phyloP scores from a whole-genome alignment of 2,888 invertebrate species.

The Lycocerus yunnanus region DNA sequence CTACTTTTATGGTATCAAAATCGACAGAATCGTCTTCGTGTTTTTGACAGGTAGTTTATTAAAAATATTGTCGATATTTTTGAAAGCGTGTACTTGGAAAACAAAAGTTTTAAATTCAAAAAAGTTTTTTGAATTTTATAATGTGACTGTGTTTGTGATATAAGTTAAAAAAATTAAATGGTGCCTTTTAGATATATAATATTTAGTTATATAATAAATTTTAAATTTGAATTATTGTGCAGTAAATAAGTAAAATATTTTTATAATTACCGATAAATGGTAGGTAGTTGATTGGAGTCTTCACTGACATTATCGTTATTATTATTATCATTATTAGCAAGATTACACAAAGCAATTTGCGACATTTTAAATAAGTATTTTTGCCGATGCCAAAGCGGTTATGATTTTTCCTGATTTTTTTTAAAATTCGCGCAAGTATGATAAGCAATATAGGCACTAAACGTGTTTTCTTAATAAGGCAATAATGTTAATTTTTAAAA shows the following conservation, averaged over 20 bases:
- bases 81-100: neutral
- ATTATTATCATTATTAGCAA: conserved; percentile 64
- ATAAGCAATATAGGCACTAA: conserved; percentile 25
- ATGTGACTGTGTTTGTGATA: neutral
- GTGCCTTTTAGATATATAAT: neutral
- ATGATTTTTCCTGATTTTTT: conserved; percentile 4
- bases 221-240: neutral
- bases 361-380: conserved; percentile 62
- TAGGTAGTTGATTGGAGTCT: conserved; percentile 83
- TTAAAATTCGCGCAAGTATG: neutral
- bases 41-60: neutral
- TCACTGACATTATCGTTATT: conserved; percentile 83
- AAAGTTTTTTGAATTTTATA: neutral
- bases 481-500: conserved; percentile 22
- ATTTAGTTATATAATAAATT: neutral
- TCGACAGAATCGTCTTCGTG: neutral
- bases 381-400: neutral
- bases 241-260: neutral
- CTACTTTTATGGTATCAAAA: neutral
- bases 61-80: neutral
- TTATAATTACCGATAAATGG: conserved; percentile 80
- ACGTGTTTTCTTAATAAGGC: conserved; percentile 16
- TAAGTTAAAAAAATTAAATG: neutral
- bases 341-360: conserved; percentile 75
- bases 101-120: neutral